phyloP scores from a whole-genome alignment of 2,113 vertebrate species.

The Genyomyrus donnyi region DNA sequence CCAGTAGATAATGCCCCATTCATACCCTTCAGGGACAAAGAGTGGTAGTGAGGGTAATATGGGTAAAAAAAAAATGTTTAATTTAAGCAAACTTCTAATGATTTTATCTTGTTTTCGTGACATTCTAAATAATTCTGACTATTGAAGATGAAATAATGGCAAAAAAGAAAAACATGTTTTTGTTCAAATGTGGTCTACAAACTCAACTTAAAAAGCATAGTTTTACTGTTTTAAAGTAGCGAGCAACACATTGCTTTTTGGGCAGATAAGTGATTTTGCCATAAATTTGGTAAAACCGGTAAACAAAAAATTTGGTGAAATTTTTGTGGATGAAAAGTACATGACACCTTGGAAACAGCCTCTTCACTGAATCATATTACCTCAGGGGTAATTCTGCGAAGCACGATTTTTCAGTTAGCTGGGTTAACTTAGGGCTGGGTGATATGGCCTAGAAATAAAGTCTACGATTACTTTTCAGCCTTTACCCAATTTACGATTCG shows the following conservation, averaged over 20 bases:
- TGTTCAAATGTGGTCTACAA: not conserved
- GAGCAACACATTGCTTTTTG: no score
- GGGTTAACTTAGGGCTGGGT: not conserved
- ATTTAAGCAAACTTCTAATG: not conserved
- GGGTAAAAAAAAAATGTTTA: not conserved
- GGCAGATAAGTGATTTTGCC: not conserved
- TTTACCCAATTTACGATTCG: no score
- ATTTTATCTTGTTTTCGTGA: not conserved
- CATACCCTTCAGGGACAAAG: not conserved
- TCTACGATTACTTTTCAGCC: not conserved
- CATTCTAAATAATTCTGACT: not conserved
- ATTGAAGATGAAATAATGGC: not conserved
- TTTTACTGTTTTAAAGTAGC: not conserved
- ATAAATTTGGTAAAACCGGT: not conserved
- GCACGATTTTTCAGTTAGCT: not conserved
- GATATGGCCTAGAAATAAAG: not conserved
- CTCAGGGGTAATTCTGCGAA: not conserved
- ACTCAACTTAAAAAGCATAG: not conserved
- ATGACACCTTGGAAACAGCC: not conserved
- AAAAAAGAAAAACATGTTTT: not conserved
- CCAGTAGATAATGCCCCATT: not conserved
- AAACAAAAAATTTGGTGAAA: no score
- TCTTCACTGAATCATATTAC: not conserved
- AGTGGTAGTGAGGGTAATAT: not conserved
- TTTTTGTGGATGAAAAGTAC: not conserved